Base-by-base conservation (phyloP, 2,113 vertebrate species). In the Menidia beryllina region DNA sequence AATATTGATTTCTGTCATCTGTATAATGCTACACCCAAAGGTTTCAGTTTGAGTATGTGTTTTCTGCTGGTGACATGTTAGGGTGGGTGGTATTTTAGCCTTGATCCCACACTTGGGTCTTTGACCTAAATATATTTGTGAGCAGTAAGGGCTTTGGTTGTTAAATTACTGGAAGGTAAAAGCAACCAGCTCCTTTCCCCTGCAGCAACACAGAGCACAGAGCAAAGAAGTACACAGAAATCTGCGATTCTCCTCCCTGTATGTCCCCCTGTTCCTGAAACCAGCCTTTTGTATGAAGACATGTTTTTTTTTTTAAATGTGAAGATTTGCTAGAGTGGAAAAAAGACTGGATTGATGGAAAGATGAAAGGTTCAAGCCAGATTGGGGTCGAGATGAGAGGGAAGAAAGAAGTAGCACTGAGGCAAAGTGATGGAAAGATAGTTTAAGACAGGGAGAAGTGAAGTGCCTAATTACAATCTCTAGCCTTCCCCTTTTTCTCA, bases 91-190 rank as follows among this genome's bases (percentile, higher is more conserved):
- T 38, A 53, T 83, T 54, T 57, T 61, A 70, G 65, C 65, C 50
- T 38, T 68, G 67, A 75, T 69, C 53, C 71, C 17, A 72, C 49
- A 56, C 71, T 81, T 81, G 77, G 62, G 66, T 58, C 41, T 48
- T 58, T 57, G 54, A 58, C 52, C 52, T 66, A 48, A 54, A 58
- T 72, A 57, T 72, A 50, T 86, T 57, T 82, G 60, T 73, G 55
- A 61, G 41, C 68, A 76, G 64, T 64, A 30, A 10, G 17, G 68
- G 25, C 64, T 81, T 56, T 83, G 45, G 60, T 26, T 11, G 38
- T 74, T 67, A 76, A 79, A 69, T 23, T 8, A 5, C 63, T 77
- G 59, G 82, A 84, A 84, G 81, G 70, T 66, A 61, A 77, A 69
- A 82, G 72, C 71, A 81, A 79, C 72, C 57, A 48, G 69, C 62